Percentiles rank a stretch among this genome's conserved stretches.
These are phyloP conservation scores for Euzetes globulus DNA, from an alignment of 2,888 invertebrate species.

Conservation along the genomic window DNA sequence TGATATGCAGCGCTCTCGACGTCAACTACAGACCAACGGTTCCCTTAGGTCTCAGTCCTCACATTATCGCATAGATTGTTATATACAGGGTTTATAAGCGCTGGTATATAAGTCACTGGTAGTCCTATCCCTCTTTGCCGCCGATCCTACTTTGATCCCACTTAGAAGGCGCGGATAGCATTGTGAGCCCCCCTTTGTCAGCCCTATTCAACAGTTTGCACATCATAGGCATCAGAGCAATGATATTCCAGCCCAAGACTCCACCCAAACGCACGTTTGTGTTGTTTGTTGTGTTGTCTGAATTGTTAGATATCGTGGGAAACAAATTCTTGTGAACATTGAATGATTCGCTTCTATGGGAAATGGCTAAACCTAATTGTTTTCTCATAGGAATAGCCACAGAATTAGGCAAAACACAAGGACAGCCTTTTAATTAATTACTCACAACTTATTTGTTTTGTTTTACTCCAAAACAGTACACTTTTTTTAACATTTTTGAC, in stretches of 20 bases:
- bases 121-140: slow-evolving; percentile 14
- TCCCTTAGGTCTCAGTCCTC: not conserved
- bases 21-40: slow-evolving; percentile 11
- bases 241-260: slow-evolving; percentile 20
- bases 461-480: not conserved
- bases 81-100: not conserved
- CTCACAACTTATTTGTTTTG: not conserved
- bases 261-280: slow-evolving; percentile 26
- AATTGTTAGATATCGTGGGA: slow-evolving; percentile 29
- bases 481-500: not conserved
- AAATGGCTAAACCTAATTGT: slow-evolving; percentile 23
- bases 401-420: slow-evolving; percentile 21
- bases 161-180: slow-evolving; percentile 19
- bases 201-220: slow-evolving; percentile 9
- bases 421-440: slow-evolving; percentile 7
- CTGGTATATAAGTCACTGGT: not conserved
- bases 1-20: not conserved
- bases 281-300: slow-evolving; percentile 28
- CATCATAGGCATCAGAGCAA: not conserved
- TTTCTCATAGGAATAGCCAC: slow-evolving; percentile 19
- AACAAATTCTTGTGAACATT: slow-evolving; percentile 27
- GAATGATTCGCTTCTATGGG: slow-evolving; percentile 24
- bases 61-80: slow-evolving; percentile 1
- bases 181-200: not conserved
- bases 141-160: slow-evolving; percentile 23